Evolutionary conservation across 2,888 invertebrate genomes (phyloP).

Genomic region (Amiota minor): DNA sequence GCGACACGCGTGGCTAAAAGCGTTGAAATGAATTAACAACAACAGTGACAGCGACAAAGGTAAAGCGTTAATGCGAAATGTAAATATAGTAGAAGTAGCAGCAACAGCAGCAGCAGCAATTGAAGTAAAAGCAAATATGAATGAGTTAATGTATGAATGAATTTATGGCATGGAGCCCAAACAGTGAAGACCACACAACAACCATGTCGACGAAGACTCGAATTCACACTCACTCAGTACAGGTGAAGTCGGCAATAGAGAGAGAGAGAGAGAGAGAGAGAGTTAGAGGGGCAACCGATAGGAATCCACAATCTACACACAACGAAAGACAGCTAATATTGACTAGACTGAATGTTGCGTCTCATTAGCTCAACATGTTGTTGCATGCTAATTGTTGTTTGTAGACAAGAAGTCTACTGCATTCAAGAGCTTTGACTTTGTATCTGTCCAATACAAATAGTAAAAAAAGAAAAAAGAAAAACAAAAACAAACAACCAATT

Average conservation of each 20-base stretch:
- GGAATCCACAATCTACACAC: too few species aligned
- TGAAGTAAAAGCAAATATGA: not conserved
- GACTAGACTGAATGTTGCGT: slow-evolving; percentile 25
- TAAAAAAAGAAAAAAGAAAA: not conserved
- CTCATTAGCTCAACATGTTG: slow-evolving; percentile 25
- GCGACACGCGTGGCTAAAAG: slow-evolving; percentile 28
- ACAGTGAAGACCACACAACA: not conserved
- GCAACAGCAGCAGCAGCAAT: too few species aligned
- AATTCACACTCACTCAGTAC: too few species aligned
- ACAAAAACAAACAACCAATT: not conserved
- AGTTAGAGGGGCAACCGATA: too few species aligned
- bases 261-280: too few species aligned
- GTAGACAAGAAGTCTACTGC: slow-evolving; percentile 1
- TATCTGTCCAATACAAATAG: too few species aligned
- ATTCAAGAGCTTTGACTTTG: not conserved
- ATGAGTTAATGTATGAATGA: slow-evolving; percentile 2
- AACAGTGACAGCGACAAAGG: too few species aligned
- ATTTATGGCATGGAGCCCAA: slow-evolving; percentile 3
- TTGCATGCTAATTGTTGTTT: slow-evolving; percentile 32
- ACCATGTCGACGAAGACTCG: not conserved
- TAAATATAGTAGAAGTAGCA: not conserved
- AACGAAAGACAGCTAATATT: not conserved
- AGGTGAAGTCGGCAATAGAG: too few species aligned
- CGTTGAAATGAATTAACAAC: slow-evolving; percentile 25
- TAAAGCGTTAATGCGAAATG: slow-evolving; percentile 28